These are phyloP conservation scores for Poecilia gillii DNA, from an alignment of 2,797 vertebrate species.

Conservation along the genomic window DNA sequence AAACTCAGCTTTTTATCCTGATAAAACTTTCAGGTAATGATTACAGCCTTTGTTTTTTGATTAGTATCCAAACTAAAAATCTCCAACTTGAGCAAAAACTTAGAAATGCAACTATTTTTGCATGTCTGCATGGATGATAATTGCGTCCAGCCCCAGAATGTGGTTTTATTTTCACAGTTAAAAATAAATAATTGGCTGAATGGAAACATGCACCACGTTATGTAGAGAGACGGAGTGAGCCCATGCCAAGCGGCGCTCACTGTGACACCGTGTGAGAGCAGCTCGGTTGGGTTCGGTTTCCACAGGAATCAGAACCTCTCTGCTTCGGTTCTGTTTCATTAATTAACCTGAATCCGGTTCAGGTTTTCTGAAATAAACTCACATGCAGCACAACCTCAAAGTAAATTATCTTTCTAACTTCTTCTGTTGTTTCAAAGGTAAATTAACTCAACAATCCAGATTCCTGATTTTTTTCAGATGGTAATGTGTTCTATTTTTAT, in stretches of 20 bases:
- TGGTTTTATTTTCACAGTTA: slow-evolving; percentile 57
- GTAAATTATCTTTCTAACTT: background rate
- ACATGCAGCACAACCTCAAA: background rate
- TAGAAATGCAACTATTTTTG: slow-evolving; percentile 35
- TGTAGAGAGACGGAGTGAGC: slow-evolving; percentile 53
- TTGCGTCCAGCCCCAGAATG: slow-evolving; percentile 45
- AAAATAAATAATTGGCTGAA: slow-evolving; percentile 67
- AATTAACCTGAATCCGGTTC: background rate
- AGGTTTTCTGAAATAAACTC: background rate
- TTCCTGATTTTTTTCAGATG: background rate
- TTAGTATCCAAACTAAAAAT: slow-evolving; percentile 4
- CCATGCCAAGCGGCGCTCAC: slow-evolving; percentile 25
- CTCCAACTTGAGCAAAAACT: slow-evolving; percentile 11
- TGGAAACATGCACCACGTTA: slow-evolving; percentile 47
- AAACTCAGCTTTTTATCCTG: slow-evolving; percentile 7
- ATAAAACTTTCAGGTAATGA: slow-evolving; percentile 8
- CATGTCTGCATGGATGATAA: slow-evolving; percentile 30
- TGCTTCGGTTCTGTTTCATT: background rate
- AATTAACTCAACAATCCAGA: background rate
- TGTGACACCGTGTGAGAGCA: slow-evolving; percentile 64
- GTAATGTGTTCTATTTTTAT: background rate
- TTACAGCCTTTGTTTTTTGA: slow-evolving; percentile 19
- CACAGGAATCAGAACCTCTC: slow-evolving; percentile 18
- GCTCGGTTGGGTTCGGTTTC: slow-evolving; percentile 32
- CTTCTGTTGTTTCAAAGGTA: background rate